phyloP scores from a whole-genome alignment of 2,888 invertebrate species.

The Drosophila mayaguana region DNA sequence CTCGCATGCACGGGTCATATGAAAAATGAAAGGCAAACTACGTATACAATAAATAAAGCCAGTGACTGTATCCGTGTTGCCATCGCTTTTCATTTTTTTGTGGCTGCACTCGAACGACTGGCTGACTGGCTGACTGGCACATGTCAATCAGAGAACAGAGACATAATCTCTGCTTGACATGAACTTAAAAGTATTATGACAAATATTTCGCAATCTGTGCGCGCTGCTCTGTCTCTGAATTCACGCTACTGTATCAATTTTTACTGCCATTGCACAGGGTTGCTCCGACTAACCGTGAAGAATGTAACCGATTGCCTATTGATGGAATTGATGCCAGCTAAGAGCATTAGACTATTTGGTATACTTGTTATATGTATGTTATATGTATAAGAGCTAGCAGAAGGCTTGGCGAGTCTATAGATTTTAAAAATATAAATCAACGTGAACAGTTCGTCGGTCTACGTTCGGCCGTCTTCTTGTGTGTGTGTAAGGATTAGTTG shows the following conservation, averaged over 20 bases:
- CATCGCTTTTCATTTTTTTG: slow-evolving; percentile 10
- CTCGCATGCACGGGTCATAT: slow-evolving; percentile 12
- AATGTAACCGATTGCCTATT: background rate
- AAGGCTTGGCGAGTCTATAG: background rate
- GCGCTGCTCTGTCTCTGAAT: slow-evolving; percentile 32
- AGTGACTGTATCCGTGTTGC: slow-evolving; percentile 24
- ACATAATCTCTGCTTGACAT: slow-evolving; percentile 78
- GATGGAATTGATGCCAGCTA: no score
- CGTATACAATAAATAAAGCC: slow-evolving; percentile 46
- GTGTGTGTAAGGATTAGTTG: no score
- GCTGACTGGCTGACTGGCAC: slow-evolving; percentile 69
- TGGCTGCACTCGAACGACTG: slow-evolving; percentile 17
- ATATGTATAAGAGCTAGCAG: no score
- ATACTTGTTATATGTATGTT: no score
- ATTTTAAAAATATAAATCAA: no score
- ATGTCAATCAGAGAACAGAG: slow-evolving; percentile 73
- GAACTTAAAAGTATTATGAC: slow-evolving; percentile 81
- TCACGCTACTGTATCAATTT: slow-evolving; percentile 5
- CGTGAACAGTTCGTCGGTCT: no score
- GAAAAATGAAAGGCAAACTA: slow-evolving; percentile 48
- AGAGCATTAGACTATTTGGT: no score
- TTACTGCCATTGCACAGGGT: background rate
- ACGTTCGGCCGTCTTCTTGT: no score
- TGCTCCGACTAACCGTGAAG: background rate
- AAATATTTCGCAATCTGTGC: slow-evolving; percentile 75